Conservation (phyloP, 2,888 invertebrate genomes). For the Galeruca laticollis region DNA sequence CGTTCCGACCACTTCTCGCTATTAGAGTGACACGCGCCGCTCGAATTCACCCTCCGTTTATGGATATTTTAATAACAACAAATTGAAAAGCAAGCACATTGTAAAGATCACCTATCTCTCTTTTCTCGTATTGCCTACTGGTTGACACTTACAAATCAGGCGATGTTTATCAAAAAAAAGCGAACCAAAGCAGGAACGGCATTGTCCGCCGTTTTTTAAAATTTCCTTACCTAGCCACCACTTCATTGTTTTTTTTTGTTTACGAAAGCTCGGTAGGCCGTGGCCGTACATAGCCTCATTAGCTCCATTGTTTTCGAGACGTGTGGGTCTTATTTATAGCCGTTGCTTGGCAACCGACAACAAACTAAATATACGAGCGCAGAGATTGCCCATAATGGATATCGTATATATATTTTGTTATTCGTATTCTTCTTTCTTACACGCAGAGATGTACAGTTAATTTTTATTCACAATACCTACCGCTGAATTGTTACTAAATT, state of each 20-base stretch:
- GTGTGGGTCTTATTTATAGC: slow-evolving; percentile 49
- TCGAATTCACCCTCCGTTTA: background rate
- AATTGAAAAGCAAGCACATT: slow-evolving; percentile 23
- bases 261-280: slow-evolving; percentile 33
- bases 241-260: slow-evolving; percentile 28
- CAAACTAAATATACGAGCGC: slow-evolving; percentile 34
- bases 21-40: too few species aligned
- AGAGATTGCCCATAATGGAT: slow-evolving; percentile 40
- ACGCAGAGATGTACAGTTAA: too few species aligned
- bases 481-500: too few species aligned
- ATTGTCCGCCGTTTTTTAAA: slow-evolving; percentile 36
- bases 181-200: slow-evolving; percentile 2
- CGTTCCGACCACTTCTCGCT: too few species aligned
- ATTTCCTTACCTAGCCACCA: slow-evolving; percentile 38
- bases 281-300: slow-evolving; percentile 41
- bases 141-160: slow-evolving; percentile 41
- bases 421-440: background rate
- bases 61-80: slow-evolving; percentile 16
- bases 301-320: slow-evolving; percentile 49
- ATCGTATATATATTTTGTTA: too few species aligned
- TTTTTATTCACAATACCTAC: too few species aligned
- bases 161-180: slow-evolving; percentile 35
- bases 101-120: slow-evolving; percentile 32
- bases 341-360: slow-evolving; percentile 22
- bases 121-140: slow-evolving; percentile 11